A percentile compares a stretch with the other conserved stretches of the same genome.
Conservation (phyloP, 2,888 invertebrate genomes). For the Tanypteryx hageni region DNA sequence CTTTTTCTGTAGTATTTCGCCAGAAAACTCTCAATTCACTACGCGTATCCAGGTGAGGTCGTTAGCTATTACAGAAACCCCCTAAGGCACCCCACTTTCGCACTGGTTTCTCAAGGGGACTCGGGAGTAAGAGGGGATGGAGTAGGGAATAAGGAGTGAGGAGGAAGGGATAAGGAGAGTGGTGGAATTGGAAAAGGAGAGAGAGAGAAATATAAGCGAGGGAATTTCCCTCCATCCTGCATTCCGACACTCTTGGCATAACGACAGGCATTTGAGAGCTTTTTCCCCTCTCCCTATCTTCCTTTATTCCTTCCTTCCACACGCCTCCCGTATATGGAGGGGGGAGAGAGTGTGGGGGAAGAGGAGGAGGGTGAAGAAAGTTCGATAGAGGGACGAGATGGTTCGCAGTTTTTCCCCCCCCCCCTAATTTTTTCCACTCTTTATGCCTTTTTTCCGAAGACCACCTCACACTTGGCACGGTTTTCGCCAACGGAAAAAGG, state of each 20-base stretch:
- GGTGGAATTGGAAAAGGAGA: not conserved
- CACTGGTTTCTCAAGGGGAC: not conserved
- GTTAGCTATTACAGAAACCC: not conserved
- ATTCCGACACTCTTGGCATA: not conserved
- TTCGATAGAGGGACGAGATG: not conserved
- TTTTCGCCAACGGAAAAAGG: not conserved
- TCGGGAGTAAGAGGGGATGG: too few relatives aligned
- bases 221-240: not conserved
- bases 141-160: not conserved
- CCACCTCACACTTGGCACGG: too few relatives aligned
- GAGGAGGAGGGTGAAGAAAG: too few relatives aligned
- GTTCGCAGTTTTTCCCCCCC: not conserved
- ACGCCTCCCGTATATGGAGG: too few relatives aligned
- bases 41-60: conserved; percentile 7
- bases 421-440: not conserved
- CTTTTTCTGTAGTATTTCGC: not conserved
- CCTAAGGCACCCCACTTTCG: not conserved
- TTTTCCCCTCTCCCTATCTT: not conserved
- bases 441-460: too few relatives aligned
- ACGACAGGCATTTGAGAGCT: not conserved
- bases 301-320: too few relatives aligned
- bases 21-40: not conserved
- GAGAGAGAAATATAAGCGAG: not conserved
- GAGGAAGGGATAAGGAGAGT: not conserved
- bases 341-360: too few relatives aligned